Base-by-base conservation (phyloP, 2,888 invertebrate species). In the Busseola fusca region DNA sequence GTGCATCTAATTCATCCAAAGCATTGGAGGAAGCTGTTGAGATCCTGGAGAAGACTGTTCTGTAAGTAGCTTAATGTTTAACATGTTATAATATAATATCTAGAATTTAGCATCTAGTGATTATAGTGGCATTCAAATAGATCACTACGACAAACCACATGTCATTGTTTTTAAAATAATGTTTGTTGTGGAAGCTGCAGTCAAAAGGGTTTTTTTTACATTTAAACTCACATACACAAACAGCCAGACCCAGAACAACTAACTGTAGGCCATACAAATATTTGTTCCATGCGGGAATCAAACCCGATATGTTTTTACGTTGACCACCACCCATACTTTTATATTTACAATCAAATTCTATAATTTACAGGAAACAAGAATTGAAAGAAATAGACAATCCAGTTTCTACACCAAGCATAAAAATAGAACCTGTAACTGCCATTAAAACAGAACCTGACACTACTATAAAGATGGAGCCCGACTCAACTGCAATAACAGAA, bases 351-450 rank as follows among this genome's bases (percentile, higher is more conserved):
- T 21, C 7, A 3, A 5, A 9, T 18, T 54, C 7, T 56, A 42
- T 69, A 16, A 50, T 64, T 79, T 72, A 40, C 78, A 85, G 85
- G 40, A 89, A 87, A 76, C 70, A 67, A 63, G 86, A 88, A 65
- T 60, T 74, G n/a, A n/a, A 57, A 2, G 40, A 1, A 14, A 40
- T 21, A 27, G 30, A 54, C 16, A 34, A 54, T 42, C 34, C 18
- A 14, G 34, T 14, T 12, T 37, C 65, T 27, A 64, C 12, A 1
- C 52, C 54, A 14, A 59, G 21, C 34, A 63, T 69, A 34, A 77
- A 77, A 68, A 40, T 34, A 50, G 77, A 81, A 50, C 45, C 70
- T 40, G 6, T 16, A 48, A 12, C 62, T 9, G 27, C 18, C 3
- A 71, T 58, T 60, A 84, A 72, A 68, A 37, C 50, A 0, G 71